phyloP scores from a whole-genome alignment of 64 coral and sea anemone species.

The Montipora foliosa region DNA sequence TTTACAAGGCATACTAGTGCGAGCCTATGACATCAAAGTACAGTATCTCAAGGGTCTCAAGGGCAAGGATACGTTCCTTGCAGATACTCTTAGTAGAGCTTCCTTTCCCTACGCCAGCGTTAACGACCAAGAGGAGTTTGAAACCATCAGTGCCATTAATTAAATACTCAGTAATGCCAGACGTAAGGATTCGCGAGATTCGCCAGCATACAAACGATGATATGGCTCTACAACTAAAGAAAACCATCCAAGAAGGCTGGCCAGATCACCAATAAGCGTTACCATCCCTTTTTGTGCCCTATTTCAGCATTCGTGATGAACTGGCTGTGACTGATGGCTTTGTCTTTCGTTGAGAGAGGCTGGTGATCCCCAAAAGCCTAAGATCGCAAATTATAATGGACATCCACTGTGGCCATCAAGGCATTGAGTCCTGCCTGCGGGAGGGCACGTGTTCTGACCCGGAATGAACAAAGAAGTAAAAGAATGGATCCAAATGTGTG shows the following conservation, averaged over 20 bases:
- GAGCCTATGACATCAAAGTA: neutral
- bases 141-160: neutral
- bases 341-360: no score
- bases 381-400: neutral
- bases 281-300: neutral
- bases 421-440: neutral
- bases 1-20: neutral
- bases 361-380: neutral
- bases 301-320: neutral
- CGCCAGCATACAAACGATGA: constrained; percentile 4
- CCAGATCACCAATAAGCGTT: neutral
- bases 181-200: neutral
- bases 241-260: neutral
- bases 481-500: constrained; percentile 17
- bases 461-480: constrained; percentile 43
- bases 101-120: neutral
- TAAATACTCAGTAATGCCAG: neutral
- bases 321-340: neutral
- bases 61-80: neutral
- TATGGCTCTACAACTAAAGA: neutral
- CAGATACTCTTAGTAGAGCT: neutral
- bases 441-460: constrained; percentile 21
- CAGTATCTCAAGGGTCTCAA: neutral
- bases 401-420: neutral
- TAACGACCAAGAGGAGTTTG: neutral